These are phyloP conservation scores for Rattus norvegicus DNA, from an alignment of 2,113 vertebrate species.

Conservation along the genomic window GRCr8 NC_086026.1:59215001-59215500, in stretches of 20 bases:
- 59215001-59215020: constrained; percentile 12
- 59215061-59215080: constrained; percentile 81
- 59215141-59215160: constrained; percentile 77
- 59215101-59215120: constrained; percentile 76
- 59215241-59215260: constrained; percentile 83
- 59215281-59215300: constrained; percentile 81
- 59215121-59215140: constrained; percentile 64
- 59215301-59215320: constrained; percentile 79
- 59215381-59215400: constrained; percentile 70
- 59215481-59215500: constrained; percentile 26
- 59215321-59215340: constrained; percentile 80
- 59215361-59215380: constrained; percentile 77
- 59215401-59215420: constrained; percentile 25
- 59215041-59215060: neutral
- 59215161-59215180: constrained; percentile 82
- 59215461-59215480: constrained; percentile 54
- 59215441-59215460: constrained; percentile 68
- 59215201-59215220: constrained; percentile 84
- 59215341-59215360: constrained; percentile 83
- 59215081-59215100: constrained; percentile 75
- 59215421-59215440: constrained; percentile 39
- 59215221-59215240: constrained; percentile 84
- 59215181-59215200: constrained; percentile 84
- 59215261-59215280: constrained; percentile 82
- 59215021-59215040: constrained; percentile 26